phyloP scores from a whole-genome alignment of 2,888 invertebrate species.

The Athalia rosae region DNA sequence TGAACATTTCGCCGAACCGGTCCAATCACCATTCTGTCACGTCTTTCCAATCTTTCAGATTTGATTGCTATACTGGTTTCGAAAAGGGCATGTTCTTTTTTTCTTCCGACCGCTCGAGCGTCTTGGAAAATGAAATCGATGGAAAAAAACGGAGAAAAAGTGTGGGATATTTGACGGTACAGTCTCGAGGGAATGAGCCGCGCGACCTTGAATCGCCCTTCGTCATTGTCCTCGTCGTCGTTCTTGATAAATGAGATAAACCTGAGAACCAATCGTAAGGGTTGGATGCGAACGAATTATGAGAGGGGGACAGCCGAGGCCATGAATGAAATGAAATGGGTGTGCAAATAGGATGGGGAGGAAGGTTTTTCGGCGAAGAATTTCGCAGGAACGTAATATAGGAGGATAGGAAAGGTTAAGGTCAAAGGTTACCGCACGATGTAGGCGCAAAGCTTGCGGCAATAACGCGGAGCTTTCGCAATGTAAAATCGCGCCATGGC shows the following conservation, averaged over 20 bases:
- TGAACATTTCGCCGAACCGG: no score
- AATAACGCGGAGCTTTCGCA: background rate
- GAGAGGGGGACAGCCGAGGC: background rate
- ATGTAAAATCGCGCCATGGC: no score
- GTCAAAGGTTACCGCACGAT: constrained; percentile 42
- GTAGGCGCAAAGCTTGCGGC: background rate
- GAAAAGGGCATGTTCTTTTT: no score
- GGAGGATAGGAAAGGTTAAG: constrained; percentile 39
- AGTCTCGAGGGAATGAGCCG: background rate
- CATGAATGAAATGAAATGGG: no score
- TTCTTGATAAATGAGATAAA: constrained; percentile 7
- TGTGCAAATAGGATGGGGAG: background rate
- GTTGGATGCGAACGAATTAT: background rate
- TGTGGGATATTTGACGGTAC: background rate
- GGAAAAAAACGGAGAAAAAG: no score
- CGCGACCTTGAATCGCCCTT: background rate
- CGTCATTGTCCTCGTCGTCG: background rate
- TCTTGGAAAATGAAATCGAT: no score
- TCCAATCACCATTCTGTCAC: no score
- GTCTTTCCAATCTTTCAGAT: no score
- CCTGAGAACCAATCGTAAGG: background rate
- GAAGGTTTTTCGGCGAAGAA: constrained; percentile 2
- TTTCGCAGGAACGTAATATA: background rate
- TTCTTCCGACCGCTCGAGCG: no score
- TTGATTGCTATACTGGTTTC: no score